Evolutionary conservation across 2,888 invertebrate species (phyloP), one percentile per base, ranked within the genome.

Genomic region (Chirona hameri): DNA sequence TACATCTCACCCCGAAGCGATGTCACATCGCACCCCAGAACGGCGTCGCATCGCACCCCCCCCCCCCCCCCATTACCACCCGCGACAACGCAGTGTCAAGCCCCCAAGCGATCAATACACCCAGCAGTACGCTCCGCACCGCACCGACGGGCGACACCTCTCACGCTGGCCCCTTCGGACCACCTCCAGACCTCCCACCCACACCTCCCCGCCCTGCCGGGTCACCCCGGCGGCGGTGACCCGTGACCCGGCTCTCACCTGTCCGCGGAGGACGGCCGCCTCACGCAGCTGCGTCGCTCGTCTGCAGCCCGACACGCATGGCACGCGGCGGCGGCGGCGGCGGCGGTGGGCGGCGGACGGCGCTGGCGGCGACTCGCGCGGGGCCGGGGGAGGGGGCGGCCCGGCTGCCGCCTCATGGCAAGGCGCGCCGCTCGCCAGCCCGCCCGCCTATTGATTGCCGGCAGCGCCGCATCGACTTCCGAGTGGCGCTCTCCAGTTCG

Each of bases 381-480:
- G 57, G 18, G 57, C 3, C 57, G 57, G 65, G n/a, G 65, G 65
- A 7, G 65, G 27, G 65, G 7, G 65, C 2, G 1, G 76, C 39
- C 21, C 4, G 39, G 76, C 21, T 21, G 39, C 48, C n/a, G 21
- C 31, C 76, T 39, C 76, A 76, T 76, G 76, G 76, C 76, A 76
- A n/a, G 76, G 24, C 39, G 76, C 76, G 76, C 39, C 69, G 69
- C 69, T 14, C 27, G 57, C 57, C 57, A 14, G 65, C 72, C 29
- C 24, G 72, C 5, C 29, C 29, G 18, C 31, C 76, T 76, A 76
- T 76, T 76, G 76, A 76, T 76, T 76, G 39, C 76, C 76, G 39
- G 76, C 76, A 5, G 76, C 15, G 65, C 39, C 15, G 39, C 76
- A 76, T 39, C 76, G 76, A 76, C 76, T 76, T 76, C 76, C 39